Evolutionary conservation across 2,797 vertebrate species (phyloP).

Genomic region (Glyptemys insculpta): DNA sequence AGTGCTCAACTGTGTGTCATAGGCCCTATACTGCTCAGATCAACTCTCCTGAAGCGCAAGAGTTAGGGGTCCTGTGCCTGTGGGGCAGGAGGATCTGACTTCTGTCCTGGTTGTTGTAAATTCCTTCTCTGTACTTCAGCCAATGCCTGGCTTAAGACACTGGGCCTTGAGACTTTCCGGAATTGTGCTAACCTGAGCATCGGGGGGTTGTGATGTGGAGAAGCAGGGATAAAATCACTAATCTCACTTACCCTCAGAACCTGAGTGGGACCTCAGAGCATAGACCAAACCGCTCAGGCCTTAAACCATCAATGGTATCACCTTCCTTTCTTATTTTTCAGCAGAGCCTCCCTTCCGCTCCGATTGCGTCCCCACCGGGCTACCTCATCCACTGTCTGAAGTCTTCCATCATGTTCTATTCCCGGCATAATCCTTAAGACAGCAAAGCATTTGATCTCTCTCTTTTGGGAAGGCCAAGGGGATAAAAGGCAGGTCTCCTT

Average conservation of each 20-base stretch:
- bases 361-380: not conserved
- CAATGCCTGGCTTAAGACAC: not conserved
- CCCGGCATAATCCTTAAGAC: conserved; percentile 32
- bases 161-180: not conserved
- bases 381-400: not conserved
- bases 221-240: rapidly evolving
- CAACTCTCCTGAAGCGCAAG: rapidly evolving
- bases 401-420: not conserved
- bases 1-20: rapidly evolving
- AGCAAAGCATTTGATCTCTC: conserved; percentile 44
- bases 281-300: not conserved
- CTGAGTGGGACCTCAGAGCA: not conserved
- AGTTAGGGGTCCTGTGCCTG: not conserved
- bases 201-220: not conserved
- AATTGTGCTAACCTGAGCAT: not conserved
- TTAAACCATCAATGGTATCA: rapidly evolving
- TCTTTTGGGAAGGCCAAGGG: conserved; percentile 30
- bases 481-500: conserved; percentile 48
- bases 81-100: not conserved
- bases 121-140: not conserved
- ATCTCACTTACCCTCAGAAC: not conserved
- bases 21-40: rapidly evolving
- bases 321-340: conserved; percentile 2
- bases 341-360: not conserved
- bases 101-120: not conserved